phyloP scores from a whole-genome alignment of 2,797 vertebrate genomes.

The Paguma larvata region DNA sequence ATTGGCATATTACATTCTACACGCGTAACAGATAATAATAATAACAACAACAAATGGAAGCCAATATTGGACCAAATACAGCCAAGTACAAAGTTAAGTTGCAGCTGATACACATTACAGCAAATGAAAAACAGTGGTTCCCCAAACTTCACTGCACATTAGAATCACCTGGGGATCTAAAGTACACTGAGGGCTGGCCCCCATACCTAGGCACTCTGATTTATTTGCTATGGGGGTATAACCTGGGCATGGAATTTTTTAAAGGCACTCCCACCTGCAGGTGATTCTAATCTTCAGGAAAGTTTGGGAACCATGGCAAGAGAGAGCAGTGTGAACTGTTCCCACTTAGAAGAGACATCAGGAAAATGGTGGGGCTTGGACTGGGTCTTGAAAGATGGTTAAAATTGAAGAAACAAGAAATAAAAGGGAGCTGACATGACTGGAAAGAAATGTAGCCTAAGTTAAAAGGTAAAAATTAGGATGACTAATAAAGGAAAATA shows the following conservation, averaged over 20 bases:
- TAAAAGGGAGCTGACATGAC: not conserved
- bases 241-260: not conserved
- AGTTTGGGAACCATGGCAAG: not conserved
- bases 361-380: not conserved
- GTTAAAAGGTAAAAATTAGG: not conserved
- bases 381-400: not conserved
- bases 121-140: not conserved
- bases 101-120: not conserved
- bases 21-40: not conserved
- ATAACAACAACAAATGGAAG: not conserved
- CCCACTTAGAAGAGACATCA: not conserved
- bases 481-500: not conserved
- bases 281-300: not conserved
- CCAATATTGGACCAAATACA: not conserved
- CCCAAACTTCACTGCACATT: not conserved
- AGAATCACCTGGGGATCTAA: not conserved
- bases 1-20: not conserved
- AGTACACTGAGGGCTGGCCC: not conserved
- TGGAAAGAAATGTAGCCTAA: not conserved
- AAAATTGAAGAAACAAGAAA: not conserved
- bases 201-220: not conserved
- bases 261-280: not conserved
- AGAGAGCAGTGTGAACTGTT: not conserved
- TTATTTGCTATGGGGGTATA: not conserved
- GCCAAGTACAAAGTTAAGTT: not conserved